These are phyloP conservation scores for Trinectes maculatus DNA, from an alignment of 2,113 vertebrate species.

Conservation along the genomic window DNA sequence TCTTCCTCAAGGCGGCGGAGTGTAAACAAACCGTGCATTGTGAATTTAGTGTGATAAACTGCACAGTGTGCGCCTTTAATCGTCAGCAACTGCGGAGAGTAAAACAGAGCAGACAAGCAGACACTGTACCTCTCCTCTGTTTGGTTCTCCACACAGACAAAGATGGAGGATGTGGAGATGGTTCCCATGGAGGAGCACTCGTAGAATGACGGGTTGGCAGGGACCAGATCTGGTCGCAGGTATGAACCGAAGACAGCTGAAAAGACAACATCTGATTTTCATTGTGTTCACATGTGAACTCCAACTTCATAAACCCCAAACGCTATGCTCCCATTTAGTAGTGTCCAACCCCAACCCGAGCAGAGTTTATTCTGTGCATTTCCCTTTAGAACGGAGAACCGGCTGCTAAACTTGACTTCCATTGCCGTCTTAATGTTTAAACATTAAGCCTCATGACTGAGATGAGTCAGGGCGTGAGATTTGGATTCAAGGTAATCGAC, in stretches of 20 bases:
- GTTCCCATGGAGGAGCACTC: conserved; percentile 92
- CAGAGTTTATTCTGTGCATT: no score
- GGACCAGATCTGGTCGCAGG: conserved; percentile 88
- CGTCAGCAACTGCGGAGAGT: conserved; percentile 45
- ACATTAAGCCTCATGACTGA: neutral
- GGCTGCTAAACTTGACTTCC: no score
- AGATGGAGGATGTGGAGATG: conserved; percentile 91
- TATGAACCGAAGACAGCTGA: conserved; percentile 83
- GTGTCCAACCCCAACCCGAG: no score
- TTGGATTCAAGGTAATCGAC: neutral
- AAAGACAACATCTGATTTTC: conserved; percentile 23
- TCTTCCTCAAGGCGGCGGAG: neutral
- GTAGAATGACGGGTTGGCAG: conserved; percentile 84
- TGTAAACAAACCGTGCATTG: neutral
- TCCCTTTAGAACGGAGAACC: no score
- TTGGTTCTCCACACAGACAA: conserved; percentile 81
- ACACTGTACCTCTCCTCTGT: conserved; percentile 81
- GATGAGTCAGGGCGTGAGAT: neutral
- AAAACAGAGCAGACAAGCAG: conserved; percentile 24
- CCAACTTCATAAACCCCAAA: no score
- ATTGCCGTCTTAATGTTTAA: neutral
- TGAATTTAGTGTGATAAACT: neutral
- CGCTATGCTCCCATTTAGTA: no score
- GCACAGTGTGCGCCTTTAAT: neutral
- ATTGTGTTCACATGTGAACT: neutral